Percentiles rank a stretch among this genome's conserved stretches.
phyloP scores from a whole-genome alignment of 2,888 invertebrate genomes.

The Synanthedon formicaeformis region DNA sequence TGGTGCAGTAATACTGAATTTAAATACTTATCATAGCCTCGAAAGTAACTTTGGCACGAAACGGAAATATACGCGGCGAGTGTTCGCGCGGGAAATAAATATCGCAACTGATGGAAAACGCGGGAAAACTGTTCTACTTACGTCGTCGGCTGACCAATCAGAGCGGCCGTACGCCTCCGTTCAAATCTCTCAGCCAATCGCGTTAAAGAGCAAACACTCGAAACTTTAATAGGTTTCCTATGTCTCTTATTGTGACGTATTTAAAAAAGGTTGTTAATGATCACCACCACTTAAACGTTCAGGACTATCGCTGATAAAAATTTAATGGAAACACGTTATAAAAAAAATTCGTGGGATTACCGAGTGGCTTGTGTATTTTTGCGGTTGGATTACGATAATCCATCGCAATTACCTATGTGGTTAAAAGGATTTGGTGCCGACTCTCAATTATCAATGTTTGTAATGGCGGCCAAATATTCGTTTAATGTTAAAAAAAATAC shows the following conservation, averaged over 20 bases:
- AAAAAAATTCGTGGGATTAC: not conserved
- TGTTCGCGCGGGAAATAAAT: constrained; percentile 41
- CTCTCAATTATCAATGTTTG: no score
- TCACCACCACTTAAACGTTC: not conserved
- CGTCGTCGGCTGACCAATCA: constrained; percentile 40
- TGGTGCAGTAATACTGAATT: not conserved
- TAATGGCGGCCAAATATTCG: no score
- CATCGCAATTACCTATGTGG: no score
- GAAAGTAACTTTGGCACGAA: not conserved
- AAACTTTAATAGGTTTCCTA: constrained; percentile 60
- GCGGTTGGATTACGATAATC: no score
- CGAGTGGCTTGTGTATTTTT: not conserved
- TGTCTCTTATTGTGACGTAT: constrained; percentile 18
- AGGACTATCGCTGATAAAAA: not conserved
- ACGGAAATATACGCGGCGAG: constrained; percentile 5
- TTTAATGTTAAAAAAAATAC: no score
- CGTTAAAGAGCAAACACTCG: constrained; percentile 44
- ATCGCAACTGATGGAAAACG: constrained; percentile 52
- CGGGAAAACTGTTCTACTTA: constrained; percentile 61
- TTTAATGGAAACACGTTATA: not conserved
- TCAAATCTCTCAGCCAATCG: constrained; percentile 33
- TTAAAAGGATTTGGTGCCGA: no score
- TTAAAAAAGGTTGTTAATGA: not conserved
- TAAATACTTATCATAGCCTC: not conserved
- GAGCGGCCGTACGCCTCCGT: constrained; percentile 43